Conservation (phyloP, 2,113 vertebrate species). For the Carlito syrichta region DNA sequence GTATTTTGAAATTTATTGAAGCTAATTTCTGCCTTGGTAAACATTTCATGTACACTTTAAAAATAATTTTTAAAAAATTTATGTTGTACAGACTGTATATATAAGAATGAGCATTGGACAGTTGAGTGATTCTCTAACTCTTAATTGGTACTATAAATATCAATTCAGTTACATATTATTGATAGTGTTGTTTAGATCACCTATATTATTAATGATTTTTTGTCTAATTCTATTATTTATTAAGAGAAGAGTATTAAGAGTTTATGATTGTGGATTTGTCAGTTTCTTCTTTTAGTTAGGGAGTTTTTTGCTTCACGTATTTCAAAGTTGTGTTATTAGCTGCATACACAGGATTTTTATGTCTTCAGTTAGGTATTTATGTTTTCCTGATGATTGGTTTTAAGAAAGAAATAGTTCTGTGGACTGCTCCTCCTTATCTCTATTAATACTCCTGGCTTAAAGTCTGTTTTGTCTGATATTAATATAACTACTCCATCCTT, state of each 20-base stretch:
- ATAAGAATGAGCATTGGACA: background rate
- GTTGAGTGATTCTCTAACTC: background rate
- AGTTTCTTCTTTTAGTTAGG: background rate
- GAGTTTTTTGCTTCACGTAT: background rate
- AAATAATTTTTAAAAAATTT: background rate
- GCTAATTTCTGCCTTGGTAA: background rate
- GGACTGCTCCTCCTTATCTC: background rate
- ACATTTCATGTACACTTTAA: background rate
- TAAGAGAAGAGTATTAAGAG: background rate
- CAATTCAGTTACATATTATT: background rate
- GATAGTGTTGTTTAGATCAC: background rate
- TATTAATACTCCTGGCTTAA: background rate
- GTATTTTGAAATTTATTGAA: background rate
- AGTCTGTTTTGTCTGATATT: background rate
- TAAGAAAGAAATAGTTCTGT: background rate
- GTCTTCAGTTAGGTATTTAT: background rate
- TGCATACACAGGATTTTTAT: background rate
- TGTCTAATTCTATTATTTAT: background rate
- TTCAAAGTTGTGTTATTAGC: background rate
- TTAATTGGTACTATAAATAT: background rate
- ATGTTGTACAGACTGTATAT: no score
- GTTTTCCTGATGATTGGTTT: background rate
- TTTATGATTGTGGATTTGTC: background rate
- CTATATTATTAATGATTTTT: background rate
- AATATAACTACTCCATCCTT: background rate